Evolutionary conservation across 1,140 invertebrate genomes (phyloP).

Genomic region (Drosophila asahinai): DNA sequence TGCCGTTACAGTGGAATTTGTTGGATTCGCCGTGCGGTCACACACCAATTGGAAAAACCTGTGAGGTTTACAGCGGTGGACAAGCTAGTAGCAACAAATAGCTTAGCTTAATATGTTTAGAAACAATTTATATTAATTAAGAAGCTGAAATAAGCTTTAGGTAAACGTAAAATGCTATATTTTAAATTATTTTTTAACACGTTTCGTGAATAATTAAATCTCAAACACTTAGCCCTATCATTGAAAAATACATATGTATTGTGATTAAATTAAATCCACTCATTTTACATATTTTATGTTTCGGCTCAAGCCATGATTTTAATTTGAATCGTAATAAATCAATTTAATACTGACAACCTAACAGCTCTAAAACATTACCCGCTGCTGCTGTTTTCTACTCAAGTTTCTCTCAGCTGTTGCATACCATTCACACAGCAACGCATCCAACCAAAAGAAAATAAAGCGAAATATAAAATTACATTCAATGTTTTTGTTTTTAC

Average conservation of each 20-base stretch:
- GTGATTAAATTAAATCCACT: neutral
- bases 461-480: constrained; percentile 15
- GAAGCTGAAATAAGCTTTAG: too few relatives aligned
- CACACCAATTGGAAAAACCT: constrained; percentile 3
- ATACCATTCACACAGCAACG: neutral
- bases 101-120: neutral
- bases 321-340: too few relatives aligned
- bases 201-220: too few relatives aligned
- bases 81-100: neutral
- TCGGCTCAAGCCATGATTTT: neutral
- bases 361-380: neutral
- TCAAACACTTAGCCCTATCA: too few relatives aligned
- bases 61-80: neutral
- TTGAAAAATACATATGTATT: too few relatives aligned
- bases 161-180: too few relatives aligned
- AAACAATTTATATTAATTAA: neutral
- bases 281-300: too few relatives aligned
- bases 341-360: too few relatives aligned
- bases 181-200: neutral
- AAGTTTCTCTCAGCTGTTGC: neutral
- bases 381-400: neutral
- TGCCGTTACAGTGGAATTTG: neutral
- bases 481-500: constrained; percentile 39
- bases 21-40: neutral
- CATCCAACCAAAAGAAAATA: neutral